Evolutionary conservation across 64 coral and sea anemone genomes (phyloP), one percentile per base, ranked within the genome.

Genomic region (Montipora cactus): DNA sequence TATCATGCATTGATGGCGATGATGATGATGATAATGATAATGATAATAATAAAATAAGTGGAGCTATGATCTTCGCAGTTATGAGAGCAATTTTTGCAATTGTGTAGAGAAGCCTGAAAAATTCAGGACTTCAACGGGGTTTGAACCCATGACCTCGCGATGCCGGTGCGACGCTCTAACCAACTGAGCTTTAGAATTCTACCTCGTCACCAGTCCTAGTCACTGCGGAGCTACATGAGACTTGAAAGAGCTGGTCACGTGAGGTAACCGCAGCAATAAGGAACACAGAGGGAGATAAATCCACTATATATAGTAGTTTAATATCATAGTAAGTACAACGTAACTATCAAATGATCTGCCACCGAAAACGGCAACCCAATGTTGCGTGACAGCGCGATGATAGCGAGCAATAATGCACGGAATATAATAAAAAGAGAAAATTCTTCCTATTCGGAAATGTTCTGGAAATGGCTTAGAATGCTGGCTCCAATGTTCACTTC

Each of bases 171-270:
- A 25, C 25, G 25, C 25, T 25, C 25, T 25, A 25, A 25, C 25
- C 25, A 25, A 25, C 25, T 25, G 25, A 25, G 25, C 25, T 92
- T 84, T 76, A 57, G 48, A 81, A 83, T 82, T 91, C 79, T 72
- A 81, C 57, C 90, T 75, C 20, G 79, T 92, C 90, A 84, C 71
- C 79, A 71, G 80, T 92, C 79, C 22, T 72, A 68, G 79, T 92
- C 90, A 92, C 68, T 92, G 83, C 19, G 70, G 90, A 75, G 79
- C 11, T 81, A 67, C 90, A 92, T 72, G 90, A 92, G 90, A 92
- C 69, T 92, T 92, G 15, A 69, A 92, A 67, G 90, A 55, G 18
- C 79, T 92, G 79, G 22, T 44, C 57, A 74, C 47, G 79, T 49
- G 61, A 83, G 82, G 82, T 66, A 84, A 44, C 23, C 66, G 57